Evolutionary conservation across 2,113 vertebrate genomes (phyloP).

Genomic region (Carettochelys insculpta): DNA sequence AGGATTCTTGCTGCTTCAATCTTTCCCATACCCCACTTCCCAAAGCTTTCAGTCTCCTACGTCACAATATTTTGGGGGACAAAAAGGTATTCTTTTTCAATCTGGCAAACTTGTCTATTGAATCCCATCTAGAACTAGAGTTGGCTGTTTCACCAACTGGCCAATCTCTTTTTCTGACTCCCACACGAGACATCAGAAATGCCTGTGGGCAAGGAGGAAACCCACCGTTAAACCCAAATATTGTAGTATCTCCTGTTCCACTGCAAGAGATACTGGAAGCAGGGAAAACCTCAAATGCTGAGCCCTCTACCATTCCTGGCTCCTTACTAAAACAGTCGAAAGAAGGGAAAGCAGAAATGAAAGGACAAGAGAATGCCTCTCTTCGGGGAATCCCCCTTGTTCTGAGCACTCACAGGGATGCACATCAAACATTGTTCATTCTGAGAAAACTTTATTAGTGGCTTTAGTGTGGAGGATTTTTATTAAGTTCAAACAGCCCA

Average conservation of each 20-base stretch:
- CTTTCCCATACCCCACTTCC: not conserved
- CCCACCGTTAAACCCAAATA: not conserved
- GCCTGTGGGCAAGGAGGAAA: not conserved
- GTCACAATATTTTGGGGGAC: not conserved
- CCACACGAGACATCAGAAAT: not conserved
- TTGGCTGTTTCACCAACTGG: not conserved
- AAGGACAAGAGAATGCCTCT: not conserved
- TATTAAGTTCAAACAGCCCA: constrained; percentile 22
- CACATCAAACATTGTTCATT: constrained; percentile 7
- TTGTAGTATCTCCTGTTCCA: not conserved
- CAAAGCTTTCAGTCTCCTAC: not conserved
- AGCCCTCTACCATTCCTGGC: not conserved
- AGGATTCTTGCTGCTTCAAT: fast-evolving
- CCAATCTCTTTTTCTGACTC: not conserved
- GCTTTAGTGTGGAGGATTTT: constrained; percentile 54
- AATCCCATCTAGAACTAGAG: not conserved
- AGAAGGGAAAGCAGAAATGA: not conserved
- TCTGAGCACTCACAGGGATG: constrained; percentile 1
- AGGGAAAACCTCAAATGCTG: not conserved
- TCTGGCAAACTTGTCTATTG: not conserved
- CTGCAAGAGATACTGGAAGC: not conserved
- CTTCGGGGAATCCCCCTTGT: not conserved
- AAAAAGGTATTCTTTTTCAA: not conserved
- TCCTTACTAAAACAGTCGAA: not conserved
- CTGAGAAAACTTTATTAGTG: constrained; percentile 57